Evolutionary conservation across 1,140 invertebrate species (phyloP).

Genomic region (Lepidurus couesii): DNA sequence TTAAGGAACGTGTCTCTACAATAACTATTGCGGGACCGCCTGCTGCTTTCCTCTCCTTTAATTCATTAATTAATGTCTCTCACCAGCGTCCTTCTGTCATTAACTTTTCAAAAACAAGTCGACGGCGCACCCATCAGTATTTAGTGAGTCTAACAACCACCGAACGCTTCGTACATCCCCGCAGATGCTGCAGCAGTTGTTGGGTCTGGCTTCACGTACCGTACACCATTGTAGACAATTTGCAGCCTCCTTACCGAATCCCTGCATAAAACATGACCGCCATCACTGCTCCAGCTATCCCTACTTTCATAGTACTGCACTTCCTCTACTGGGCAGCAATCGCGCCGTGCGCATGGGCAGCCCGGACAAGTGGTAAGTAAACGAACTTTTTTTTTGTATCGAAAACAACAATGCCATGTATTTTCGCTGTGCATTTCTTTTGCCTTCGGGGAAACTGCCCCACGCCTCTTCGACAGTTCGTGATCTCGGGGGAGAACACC

Average conservation of each 20-base stretch:
- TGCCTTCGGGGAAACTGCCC: too few species aligned
- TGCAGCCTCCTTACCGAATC: background rate
- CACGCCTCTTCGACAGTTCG: too few species aligned
- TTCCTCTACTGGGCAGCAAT: background rate
- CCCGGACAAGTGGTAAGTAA: background rate
- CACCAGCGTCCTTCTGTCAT: background rate
- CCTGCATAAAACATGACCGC: constrained; percentile 16
- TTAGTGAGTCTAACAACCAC: background rate
- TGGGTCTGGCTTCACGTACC: background rate
- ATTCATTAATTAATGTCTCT: background rate
- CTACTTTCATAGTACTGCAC: background rate
- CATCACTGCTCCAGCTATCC: background rate
- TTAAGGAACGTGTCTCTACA: background rate
- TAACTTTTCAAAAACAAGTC: background rate
- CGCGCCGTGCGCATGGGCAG: background rate
- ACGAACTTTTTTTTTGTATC: background rate
- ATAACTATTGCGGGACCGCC: background rate
- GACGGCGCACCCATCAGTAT: background rate
- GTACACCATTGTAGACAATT: background rate
- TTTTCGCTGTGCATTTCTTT: background rate
- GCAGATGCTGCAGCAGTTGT: constrained; percentile 15
- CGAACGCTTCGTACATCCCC: background rate
- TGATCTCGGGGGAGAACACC: too few species aligned
- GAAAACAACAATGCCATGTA: background rate
- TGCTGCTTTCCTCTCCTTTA: background rate